Conservation (phyloP, 2,888 invertebrate genomes). For the Orthosia gothica region DNA sequence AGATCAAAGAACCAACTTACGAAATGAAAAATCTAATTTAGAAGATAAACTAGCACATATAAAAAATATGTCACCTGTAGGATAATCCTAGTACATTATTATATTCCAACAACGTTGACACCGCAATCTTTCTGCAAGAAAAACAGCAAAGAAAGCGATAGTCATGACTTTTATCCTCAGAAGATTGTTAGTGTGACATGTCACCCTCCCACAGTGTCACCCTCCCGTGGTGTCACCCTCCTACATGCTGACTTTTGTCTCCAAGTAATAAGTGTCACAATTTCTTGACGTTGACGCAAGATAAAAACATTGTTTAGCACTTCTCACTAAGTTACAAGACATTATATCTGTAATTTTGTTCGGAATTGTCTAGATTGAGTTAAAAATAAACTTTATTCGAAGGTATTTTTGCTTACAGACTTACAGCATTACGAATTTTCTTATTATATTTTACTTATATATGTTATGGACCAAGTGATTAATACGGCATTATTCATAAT, state of each 20-base stretch:
- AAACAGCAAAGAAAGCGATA: constrained; percentile 9
- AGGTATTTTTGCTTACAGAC: background rate
- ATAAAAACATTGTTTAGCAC: constrained; percentile 45
- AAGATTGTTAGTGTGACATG: constrained; percentile 36
- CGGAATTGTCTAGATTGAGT: constrained; percentile 13
- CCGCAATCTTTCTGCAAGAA: background rate
- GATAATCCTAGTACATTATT: background rate
- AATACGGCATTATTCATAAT: too few species aligned
- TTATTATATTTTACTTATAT: too few species aligned
- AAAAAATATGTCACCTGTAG: background rate
- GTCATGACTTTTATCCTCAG: constrained; percentile 30
- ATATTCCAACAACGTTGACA: constrained; percentile 12
- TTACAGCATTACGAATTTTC: background rate
- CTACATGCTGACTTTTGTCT: constrained; percentile 36
- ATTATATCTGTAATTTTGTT: constrained; percentile 31
- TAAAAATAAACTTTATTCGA: constrained; percentile 3
- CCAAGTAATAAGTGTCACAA: constrained; percentile 42
- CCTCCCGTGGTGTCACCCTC: constrained; percentile 11
- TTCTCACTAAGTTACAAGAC: constrained; percentile 20
- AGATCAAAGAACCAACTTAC: background rate
- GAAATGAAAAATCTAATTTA: background rate
- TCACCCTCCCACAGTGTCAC: constrained; percentile 15
- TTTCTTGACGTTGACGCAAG: constrained; percentile 37
- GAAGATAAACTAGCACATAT: background rate
- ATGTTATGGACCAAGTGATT: too few species aligned